Evolutionary conservation across 1,140 invertebrate genomes (phyloP).

Genomic region (Heterodera carotae): DNA sequence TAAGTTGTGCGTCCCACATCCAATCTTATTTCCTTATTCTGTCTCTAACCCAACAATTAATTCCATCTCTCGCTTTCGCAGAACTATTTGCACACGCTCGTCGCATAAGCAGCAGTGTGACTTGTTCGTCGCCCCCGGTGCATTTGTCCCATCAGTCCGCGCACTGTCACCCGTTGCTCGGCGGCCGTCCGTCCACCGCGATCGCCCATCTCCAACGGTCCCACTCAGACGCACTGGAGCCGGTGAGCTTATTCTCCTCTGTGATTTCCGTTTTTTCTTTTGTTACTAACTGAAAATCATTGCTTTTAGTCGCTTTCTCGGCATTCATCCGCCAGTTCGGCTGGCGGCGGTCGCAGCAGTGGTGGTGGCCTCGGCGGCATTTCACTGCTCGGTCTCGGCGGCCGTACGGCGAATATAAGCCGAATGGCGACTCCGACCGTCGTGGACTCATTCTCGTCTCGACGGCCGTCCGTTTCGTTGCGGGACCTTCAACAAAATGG

Average conservation of each 20-base stretch:
- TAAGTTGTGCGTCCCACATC: not conserved
- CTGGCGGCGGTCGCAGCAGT: not conserved
- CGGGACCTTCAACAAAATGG: constrained; percentile 20
- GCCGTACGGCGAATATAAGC: not conserved
- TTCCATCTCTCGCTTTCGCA: not conserved
- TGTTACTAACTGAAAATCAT: no score
- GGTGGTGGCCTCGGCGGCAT: not conserved
- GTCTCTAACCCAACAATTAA: not conserved
- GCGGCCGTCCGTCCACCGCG: constrained; percentile 16
- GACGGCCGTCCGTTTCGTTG: constrained; percentile 21
- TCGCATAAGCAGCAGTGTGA: constrained; percentile 30
- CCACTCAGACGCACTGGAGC: constrained; percentile 37
- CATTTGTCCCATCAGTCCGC: not conserved
- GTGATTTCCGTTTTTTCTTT: not conserved
- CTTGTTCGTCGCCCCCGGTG: not conserved
- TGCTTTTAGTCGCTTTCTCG: constrained; percentile 19
- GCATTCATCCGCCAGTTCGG: constrained; percentile 23
- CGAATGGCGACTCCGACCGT: not conserved
- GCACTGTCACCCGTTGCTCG: constrained; percentile 5
- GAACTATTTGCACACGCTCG: constrained; percentile 1
- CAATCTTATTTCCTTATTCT: not conserved
- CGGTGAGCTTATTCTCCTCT: not conserved
- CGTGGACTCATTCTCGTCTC: not conserved
- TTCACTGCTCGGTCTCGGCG: constrained; percentile 8
- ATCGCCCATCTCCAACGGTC: constrained; percentile 28